Evolutionary conservation across 1,140 invertebrate species (phyloP), one percentile per base, ranked within the genome.

Genomic region (Lepidurus apus): DNA sequence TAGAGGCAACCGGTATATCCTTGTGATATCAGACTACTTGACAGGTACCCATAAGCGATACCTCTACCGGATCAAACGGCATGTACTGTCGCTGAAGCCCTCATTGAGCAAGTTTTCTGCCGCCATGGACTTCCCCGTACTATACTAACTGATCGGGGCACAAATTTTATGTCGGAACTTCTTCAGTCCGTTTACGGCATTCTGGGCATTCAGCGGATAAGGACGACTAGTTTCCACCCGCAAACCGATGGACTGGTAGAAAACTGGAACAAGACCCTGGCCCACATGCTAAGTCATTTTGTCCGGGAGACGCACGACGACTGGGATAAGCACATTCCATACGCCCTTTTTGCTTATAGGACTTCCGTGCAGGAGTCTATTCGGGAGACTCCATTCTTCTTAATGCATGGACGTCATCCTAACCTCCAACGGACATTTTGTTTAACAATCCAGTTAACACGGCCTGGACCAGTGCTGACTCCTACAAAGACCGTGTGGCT

Each of bases 191-290:
- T n/a, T n/a, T n/a, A n/a, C n/a, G n/a, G n/a, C n/a, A n/a, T 77
- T 26, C 9, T 83, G 5, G 80, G 78, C 6, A 81, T 81, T 2
- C 34, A 80, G 10, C 79, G 75, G 73, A 81, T 81, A 5, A 7
- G 79, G 24, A 83, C 80, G 2, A 83, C 81, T 7, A 11, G 77
- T 21, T 76, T 78, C 24, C 80, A 78, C 45, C 78, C 79, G 3
- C 76, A 82, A 76, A 78, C 77, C 13, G 78, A 81, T 74, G 82
- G 82, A 2, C 75, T 79, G 74, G 81, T 82, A 6, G 81, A 84
- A 79, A 53, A 82, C 26, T 81, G 82, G 42, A 84, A 83, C 77
- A 43, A 78, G 8, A 84, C 84, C n/a, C 47, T 83, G 0, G 21
- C 75, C n/a, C 44, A 80, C 8, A 81, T 79, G 81, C 74, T 83